Evolutionary conservation across 2,797 vertebrate species (phyloP).

Genomic region (Hylomyscus alleni): DNA sequence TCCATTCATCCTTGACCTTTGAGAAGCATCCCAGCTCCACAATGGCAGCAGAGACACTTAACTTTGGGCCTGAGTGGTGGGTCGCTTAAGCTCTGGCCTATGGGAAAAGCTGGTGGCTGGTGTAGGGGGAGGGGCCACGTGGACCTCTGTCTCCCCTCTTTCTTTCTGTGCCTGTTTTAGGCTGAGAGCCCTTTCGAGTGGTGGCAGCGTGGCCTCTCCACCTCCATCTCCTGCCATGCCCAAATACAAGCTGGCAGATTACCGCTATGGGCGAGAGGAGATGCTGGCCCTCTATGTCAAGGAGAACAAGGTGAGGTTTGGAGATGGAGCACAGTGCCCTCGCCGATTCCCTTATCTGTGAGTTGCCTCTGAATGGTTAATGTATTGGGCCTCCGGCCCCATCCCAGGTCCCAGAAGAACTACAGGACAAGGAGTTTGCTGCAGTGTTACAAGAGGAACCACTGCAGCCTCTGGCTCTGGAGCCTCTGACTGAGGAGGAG

Average conservation of each 20-base stretch:
- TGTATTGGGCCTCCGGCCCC: not conserved
- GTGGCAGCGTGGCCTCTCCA: slow-evolving; percentile 95
- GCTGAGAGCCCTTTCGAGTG: slow-evolving; percentile 97
- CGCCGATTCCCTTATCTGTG: fast-evolving
- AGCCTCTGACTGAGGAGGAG: slow-evolving; percentile 96
- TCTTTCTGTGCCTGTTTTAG: slow-evolving; percentile 82
- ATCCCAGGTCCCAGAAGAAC: slow-evolving; percentile 94
- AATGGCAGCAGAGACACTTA: slow-evolving; percentile 98
- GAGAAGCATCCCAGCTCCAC: slow-evolving; percentile 87
- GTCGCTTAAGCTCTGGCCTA: not conserved
- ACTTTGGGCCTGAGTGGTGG: slow-evolving; percentile 98
- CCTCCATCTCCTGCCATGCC: slow-evolving; percentile 97
- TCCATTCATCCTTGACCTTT: not conserved
- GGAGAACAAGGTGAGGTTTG: slow-evolving; percentile 93
- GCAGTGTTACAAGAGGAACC: slow-evolving; percentile 96
- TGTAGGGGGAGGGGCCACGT: not conserved
- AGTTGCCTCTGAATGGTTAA: not conserved
- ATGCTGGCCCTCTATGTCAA: slow-evolving; percentile 98
- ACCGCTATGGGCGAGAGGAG: slow-evolving; percentile 97
- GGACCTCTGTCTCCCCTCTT: not conserved
- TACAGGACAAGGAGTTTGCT: slow-evolving; percentile 97
- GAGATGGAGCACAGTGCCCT: fast-evolving
- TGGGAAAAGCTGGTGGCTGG: not conserved
- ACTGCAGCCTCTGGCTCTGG: slow-evolving; percentile 94
- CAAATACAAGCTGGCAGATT: slow-evolving; percentile 98